Conservation (phyloP, 2,888 invertebrate species). For the Perdita meconis region DNA sequence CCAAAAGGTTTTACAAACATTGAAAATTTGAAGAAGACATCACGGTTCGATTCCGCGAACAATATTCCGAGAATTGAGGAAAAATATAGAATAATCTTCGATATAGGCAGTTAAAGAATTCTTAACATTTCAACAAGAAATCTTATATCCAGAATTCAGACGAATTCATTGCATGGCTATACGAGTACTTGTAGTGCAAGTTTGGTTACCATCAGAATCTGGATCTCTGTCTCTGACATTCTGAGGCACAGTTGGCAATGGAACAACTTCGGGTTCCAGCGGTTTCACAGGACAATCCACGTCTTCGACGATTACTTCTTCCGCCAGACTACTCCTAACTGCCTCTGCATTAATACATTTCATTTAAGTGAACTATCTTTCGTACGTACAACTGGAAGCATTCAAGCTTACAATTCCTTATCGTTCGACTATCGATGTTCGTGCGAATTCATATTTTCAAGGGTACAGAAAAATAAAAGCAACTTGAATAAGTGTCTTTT, state of each 20-base stretch:
- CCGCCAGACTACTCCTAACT: slow-evolving; percentile 82
- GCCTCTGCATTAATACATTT: slow-evolving; percentile 74
- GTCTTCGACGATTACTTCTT: slow-evolving; percentile 83
- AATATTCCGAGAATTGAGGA: neutral
- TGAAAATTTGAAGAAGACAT: slow-evolving; percentile 15
- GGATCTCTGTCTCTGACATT: slow-evolving; percentile 76
- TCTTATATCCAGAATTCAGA: slow-evolving; percentile 10
- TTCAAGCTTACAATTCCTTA: too few species aligned
- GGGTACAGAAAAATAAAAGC: too few species aligned
- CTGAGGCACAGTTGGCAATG: slow-evolving; percentile 67
- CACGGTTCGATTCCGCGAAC: slow-evolving; percentile 1
- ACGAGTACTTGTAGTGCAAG: slow-evolving; percentile 73
- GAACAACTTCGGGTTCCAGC: slow-evolving; percentile 78
- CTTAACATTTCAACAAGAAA: slow-evolving; percentile 32
- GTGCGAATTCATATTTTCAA: too few species aligned
- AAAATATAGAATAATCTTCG: slow-evolving; percentile 1
- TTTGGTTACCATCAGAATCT: slow-evolving; percentile 83
- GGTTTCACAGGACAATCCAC: slow-evolving; percentile 77
- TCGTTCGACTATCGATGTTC: too few species aligned
- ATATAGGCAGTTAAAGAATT: slow-evolving; percentile 26
- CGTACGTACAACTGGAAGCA: too few species aligned
- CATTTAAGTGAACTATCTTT: neutral
- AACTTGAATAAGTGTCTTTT: too few species aligned
- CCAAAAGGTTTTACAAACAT: slow-evolving; percentile 13
- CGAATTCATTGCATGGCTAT: slow-evolving; percentile 63